A percentile compares a stretch with the other conserved stretches of the same genome.
Conservation (phyloP, 2,113 vertebrate species). For the Anguilla japonica region DNA sequence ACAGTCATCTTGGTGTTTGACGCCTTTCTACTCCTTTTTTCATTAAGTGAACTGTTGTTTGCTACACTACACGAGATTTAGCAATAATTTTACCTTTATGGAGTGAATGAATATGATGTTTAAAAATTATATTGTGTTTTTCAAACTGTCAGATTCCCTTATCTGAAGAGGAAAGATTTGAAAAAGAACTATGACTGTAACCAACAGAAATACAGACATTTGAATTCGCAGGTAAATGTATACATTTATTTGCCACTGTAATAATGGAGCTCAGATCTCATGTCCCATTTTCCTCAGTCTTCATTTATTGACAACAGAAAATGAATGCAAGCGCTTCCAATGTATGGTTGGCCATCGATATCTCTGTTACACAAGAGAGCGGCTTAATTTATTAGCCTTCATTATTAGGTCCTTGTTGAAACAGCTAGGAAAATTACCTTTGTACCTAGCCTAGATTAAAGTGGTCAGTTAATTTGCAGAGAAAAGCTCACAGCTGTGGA, state of each 20-base stretch:
- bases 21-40: no score
- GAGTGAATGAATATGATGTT: no score
- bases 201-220: no score
- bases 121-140: no score
- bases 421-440: constrained; percentile 69
- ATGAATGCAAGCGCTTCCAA: constrained; percentile 67
- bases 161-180: background rate
- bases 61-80: no score
- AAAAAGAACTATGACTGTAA: no score
- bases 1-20: no score
- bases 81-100: no score
- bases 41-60: no score
- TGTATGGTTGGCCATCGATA: constrained; percentile 68
- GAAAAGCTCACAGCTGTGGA: constrained; percentile 44
- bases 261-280: constrained; percentile 66
- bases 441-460: constrained; percentile 62
- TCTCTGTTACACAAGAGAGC: constrained; percentile 75
- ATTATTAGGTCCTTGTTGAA: constrained; percentile 67
- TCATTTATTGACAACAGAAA: constrained; percentile 65
- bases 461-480: constrained; percentile 65
- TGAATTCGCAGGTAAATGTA: no score
- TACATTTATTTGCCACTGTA: constrained; percentile 59
- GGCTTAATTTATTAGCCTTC: constrained; percentile 78
- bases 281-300: constrained; percentile 47
- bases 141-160: background rate